A percentile compares a stretch with the other conserved stretches of the same genome.
Conservation (phyloP, 1,140 invertebrate species). For the Mylabris phalerata region DNA sequence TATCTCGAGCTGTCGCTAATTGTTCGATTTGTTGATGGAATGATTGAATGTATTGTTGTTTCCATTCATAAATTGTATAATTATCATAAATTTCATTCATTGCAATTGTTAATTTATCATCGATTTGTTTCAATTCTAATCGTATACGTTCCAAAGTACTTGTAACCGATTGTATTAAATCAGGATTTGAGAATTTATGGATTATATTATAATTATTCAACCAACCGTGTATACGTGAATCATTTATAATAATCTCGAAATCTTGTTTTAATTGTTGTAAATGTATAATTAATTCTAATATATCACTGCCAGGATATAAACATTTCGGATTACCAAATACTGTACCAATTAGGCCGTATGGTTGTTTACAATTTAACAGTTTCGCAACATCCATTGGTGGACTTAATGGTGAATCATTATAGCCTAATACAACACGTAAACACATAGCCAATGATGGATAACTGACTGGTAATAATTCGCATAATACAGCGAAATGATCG, state of each 20-base stretch:
- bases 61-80: constrained; percentile 67
- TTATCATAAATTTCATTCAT: constrained; percentile 65
- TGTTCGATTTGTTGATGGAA: constrained; percentile 20
- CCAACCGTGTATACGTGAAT: constrained; percentile 51
- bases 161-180: constrained; percentile 25
- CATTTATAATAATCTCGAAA: constrained; percentile 23
- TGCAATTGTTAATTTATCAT: constrained; percentile 53
- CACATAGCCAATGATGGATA: constrained; percentile 65
- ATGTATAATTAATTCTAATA: constrained; percentile 26
- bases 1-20: constrained; percentile 20
- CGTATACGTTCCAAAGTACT: constrained; percentile 54
- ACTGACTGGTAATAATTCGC: constrained; percentile 78
- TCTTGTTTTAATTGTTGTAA: constrained; percentile 30
- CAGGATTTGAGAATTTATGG: constrained; percentile 62
- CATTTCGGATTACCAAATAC: constrained; percentile 31
- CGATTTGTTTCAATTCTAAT: constrained; percentile 53
- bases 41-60: constrained; percentile 46
- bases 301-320: constrained; percentile 24
- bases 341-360: constrained; percentile 36
- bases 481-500: constrained; percentile 88
- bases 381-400: constrained; percentile 43
- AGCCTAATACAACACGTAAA: constrained; percentile 41
- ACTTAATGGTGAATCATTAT: constrained; percentile 46
- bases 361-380: constrained; percentile 37
- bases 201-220: constrained; percentile 70